Evolutionary conservation across 1,140 invertebrate species (phyloP).

Genomic region (Phymorhynchus buccinoides): DNA sequence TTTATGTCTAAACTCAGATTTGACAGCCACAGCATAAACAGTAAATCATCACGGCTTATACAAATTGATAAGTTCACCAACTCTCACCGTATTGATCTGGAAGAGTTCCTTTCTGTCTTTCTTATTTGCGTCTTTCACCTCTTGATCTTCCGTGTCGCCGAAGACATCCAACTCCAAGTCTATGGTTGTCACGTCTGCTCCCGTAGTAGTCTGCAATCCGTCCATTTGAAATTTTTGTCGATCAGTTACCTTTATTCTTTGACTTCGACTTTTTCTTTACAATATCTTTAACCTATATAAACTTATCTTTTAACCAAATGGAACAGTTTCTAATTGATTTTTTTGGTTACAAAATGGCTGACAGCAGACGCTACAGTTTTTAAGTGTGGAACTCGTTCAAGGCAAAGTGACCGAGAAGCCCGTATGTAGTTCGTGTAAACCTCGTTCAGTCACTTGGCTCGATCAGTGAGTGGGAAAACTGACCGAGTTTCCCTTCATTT

Average conservation of each 20-base stretch:
- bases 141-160: background rate
- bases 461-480: background rate
- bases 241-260: background rate
- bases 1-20: too few species aligned
- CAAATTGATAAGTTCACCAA: background rate
- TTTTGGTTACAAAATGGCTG: constrained; percentile 30
- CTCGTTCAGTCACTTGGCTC: constrained; percentile 16
- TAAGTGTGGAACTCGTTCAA: constrained; percentile 27
- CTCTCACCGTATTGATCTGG: constrained; percentile 37
- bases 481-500: constrained; percentile 14
- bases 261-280: background rate
- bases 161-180: background rate
- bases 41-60: background rate
- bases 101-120: constrained; percentile 38
- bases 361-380: constrained; percentile 19
- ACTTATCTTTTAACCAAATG: background rate
- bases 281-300: background rate
- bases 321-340: too few species aligned
- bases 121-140: constrained; percentile 20
- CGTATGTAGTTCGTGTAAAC: constrained; percentile 20
- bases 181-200: background rate
- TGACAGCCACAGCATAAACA: too few species aligned
- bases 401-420: constrained; percentile 32
- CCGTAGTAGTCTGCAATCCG: background rate
- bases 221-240: background rate